A percentile compares a stretch with the other conserved stretches of the same genome.
Evolutionary conservation across 2,797 vertebrate genomes (phyloP).

Genomic region (Discoglossus pictus): DNA sequence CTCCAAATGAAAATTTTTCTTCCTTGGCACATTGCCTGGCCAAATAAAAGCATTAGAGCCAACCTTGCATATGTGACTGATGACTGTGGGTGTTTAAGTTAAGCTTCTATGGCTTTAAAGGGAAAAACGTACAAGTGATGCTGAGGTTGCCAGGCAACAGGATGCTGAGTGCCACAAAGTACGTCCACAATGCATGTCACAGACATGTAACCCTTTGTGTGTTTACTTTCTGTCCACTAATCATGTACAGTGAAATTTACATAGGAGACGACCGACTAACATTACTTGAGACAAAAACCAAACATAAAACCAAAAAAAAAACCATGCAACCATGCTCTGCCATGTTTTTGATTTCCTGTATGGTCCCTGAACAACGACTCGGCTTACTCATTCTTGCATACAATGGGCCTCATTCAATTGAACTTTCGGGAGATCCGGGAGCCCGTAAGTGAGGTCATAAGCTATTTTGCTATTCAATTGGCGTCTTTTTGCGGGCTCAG

Average conservation of each 20-base stretch:
- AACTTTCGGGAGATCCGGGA: too few relatives aligned
- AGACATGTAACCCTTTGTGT: conserved; percentile 49
- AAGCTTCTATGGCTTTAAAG: conserved; percentile 44
- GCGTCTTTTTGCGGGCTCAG: too few relatives aligned
- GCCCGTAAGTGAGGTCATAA: too few relatives aligned
- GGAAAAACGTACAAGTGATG: conserved; percentile 34
- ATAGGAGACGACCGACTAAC: conserved; percentile 4
- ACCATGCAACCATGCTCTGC: not conserved
- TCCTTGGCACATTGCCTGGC: conserved; percentile 34
- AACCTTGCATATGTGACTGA: conserved; percentile 44
- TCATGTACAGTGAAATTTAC: conserved; percentile 27
- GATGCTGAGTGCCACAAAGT: conserved; percentile 47
- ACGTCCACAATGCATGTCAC: conserved; percentile 46
- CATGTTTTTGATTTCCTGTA: not conserved
- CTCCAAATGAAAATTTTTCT: conserved; percentile 30
- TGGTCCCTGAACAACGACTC: not conserved
- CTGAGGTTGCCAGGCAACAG: conserved; percentile 46
- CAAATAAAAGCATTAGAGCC: conserved; percentile 40
- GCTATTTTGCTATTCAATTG: too few relatives aligned
- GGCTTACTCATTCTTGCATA: not conserved
- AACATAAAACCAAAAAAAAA: not conserved
- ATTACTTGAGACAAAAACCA: conserved; percentile 1
- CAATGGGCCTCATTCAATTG: too few relatives aligned
- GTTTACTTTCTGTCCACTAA: conserved; percentile 24
- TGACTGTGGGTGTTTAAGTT: conserved; percentile 43